These are phyloP conservation scores for Ephialtes manifestator DNA, from an alignment of 2,888 invertebrate species.

Conservation along the genomic window DNA sequence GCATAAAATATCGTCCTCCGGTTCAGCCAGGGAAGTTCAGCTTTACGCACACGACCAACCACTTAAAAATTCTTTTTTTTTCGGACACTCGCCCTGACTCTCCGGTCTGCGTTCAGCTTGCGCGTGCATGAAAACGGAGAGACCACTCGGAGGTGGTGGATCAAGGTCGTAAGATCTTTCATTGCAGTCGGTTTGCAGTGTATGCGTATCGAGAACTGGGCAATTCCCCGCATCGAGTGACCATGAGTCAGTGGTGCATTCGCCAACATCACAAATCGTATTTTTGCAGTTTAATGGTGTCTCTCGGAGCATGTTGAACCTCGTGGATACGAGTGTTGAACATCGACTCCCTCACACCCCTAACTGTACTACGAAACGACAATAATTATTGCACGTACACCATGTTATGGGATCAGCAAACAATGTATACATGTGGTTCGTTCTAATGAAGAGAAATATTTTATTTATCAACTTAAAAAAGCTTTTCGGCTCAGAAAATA, in stretches of 20 bases:
- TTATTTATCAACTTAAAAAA: too few species aligned
- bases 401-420: neutral
- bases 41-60: slow-evolving; percentile 11
- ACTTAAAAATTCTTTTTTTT: slow-evolving; percentile 19
- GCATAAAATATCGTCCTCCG: neutral
- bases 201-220: slow-evolving; percentile 47
- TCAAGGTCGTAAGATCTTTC: slow-evolving; percentile 69
- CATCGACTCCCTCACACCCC: slow-evolving; percentile 51
- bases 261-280: slow-evolving; percentile 38
- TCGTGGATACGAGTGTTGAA: slow-evolving; percentile 53
- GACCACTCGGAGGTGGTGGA: slow-evolving; percentile 60
- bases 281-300: slow-evolving; percentile 13
- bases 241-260: slow-evolving; percentile 68
- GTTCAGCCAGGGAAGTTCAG: neutral
- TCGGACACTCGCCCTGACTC: slow-evolving; percentile 21
- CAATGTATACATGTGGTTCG: neutral
- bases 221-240: slow-evolving; percentile 53
- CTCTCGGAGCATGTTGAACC: slow-evolving; percentile 19
- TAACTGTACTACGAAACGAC: neutral
- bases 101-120: slow-evolving; percentile 13
- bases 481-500: too few species aligned
- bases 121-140: slow-evolving; percentile 25
- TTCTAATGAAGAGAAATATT: neutral
- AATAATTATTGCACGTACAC: slow-evolving; percentile 1
- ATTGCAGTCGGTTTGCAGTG: slow-evolving; percentile 60